Conservation (phyloP, 2,797 vertebrate species). For the Arnoldichthys spilopterus region DNA sequence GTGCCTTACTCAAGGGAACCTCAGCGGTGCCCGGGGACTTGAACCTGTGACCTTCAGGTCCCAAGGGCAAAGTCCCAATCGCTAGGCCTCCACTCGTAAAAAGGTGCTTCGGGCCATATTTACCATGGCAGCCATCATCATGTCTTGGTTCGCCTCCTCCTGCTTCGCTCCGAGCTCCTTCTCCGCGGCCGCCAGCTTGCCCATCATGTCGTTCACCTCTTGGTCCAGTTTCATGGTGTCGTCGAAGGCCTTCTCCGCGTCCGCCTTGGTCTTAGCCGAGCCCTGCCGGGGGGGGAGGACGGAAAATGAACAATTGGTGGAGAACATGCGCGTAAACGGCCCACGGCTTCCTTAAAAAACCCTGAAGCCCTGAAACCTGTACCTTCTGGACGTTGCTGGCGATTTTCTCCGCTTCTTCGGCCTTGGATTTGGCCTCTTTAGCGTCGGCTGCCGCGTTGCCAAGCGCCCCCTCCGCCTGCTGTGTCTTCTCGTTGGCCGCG, state of each 20-base stretch:
- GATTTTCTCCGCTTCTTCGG: constrained; percentile 88
- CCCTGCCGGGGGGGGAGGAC: constrained; percentile 80
- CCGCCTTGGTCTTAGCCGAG: constrained; percentile 84
- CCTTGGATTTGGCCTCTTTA: constrained; percentile 87
- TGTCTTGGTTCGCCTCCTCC: constrained; percentile 86
- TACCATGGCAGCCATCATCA: constrained; percentile 96
- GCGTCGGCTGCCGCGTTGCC: constrained; percentile 88
- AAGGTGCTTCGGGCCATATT: constrained; percentile 23
- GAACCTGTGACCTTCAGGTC: too few relatives aligned
- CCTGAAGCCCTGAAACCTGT: constrained; percentile 3
- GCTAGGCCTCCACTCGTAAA: too few relatives aligned
- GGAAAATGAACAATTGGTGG: neutral
- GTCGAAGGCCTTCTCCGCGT: constrained; percentile 87
- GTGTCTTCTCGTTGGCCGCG: constrained; percentile 89
- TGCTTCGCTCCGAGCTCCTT: constrained; percentile 86
- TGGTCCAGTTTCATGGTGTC: constrained; percentile 85
- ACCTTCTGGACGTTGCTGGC: constrained; percentile 90
- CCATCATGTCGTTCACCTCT: constrained; percentile 87
- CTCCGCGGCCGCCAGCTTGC: constrained; percentile 85
- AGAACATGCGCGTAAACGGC: too few relatives aligned
- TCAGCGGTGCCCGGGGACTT: too few relatives aligned
- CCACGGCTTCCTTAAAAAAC: too few relatives aligned
- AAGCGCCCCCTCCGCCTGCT: constrained; percentile 83
- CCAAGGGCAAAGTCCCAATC: too few relatives aligned
- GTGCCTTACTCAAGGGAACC: too few relatives aligned